These are phyloP conservation scores for Deilephila elpenor DNA, from an alignment of 2,888 invertebrate species.

Conservation along the genomic window DNA sequence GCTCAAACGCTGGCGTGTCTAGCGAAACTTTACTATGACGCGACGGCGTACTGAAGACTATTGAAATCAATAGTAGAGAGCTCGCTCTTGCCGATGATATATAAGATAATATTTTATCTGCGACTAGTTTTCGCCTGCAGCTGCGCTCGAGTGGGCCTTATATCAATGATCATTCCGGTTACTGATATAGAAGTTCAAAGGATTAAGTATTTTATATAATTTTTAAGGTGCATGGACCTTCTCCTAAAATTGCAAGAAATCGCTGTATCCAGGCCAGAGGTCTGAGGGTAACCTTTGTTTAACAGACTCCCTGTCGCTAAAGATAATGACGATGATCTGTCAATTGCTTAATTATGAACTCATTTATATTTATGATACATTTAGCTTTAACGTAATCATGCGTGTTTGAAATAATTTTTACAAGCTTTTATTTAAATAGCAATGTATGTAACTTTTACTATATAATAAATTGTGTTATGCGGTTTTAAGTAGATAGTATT, in stretches of 20 bases:
- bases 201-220: not conserved
- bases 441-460: no score
- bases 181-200: not conserved
- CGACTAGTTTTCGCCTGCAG: constrained; percentile 13
- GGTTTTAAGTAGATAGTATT: no score
- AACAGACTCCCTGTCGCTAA: no score
- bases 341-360: no score
- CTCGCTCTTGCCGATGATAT: constrained; percentile 13
- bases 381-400: no score
- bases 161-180: not conserved
- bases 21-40: constrained; percentile 30
- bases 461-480: no score
- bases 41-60: constrained; percentile 29
- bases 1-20: constrained; percentile 43
- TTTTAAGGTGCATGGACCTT: not conserved
- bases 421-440: no score
- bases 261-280: no score
- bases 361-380: no score
- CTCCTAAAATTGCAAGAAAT: not conserved
- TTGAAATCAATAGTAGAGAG: constrained; percentile 20
- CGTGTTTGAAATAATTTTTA: no score
- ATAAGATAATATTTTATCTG: constrained; percentile 24
- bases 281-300: no score
- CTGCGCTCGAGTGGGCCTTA: constrained; percentile 1
- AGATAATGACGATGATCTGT: no score